A percentile compares a stretch with the other conserved stretches of the same genome.
Evolutionary conservation across 2,888 invertebrate species (phyloP).

Genomic region (Cephus runcator): DNA sequence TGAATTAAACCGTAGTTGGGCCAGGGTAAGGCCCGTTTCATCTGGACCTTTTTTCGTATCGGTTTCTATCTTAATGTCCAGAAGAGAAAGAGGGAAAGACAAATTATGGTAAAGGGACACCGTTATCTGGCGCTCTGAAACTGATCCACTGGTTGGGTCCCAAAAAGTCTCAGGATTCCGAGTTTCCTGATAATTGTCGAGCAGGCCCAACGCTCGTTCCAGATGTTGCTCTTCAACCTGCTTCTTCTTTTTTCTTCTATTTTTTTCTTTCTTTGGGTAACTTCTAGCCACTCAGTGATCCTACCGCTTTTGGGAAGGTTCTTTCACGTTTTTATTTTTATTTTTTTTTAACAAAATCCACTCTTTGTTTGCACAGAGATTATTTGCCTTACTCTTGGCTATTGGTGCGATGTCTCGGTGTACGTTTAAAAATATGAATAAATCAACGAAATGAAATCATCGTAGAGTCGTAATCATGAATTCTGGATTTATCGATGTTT

Average conservation of each 20-base stretch:
- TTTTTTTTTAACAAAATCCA: neutral
- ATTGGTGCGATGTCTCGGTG: neutral
- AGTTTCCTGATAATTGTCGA: constrained; percentile 3
- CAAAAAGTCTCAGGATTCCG: neutral
- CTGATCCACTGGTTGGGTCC: neutral
- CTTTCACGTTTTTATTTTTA: neutral
- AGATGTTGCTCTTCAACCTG: constrained; percentile 2
- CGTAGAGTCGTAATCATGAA: neutral
- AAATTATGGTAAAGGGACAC: neutral
- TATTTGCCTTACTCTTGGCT: neutral
- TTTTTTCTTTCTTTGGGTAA: neutral
- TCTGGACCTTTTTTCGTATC: neutral
- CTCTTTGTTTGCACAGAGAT: neutral
- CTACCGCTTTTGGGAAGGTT: neutral
- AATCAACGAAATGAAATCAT: neutral
- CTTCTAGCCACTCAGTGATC: neutral
- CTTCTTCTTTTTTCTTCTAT: neutral
- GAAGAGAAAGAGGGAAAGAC: neutral
- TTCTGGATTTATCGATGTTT: neutral
- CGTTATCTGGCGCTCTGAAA: neutral
- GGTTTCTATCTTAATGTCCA: neutral
- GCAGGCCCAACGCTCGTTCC: neutral
- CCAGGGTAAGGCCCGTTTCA: neutral
- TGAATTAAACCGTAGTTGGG: constrained; percentile 1
- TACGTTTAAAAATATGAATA: neutral